phyloP scores from a whole-genome alignment of 2,888 invertebrate genomes.

The Drosophila colorata region DNA sequence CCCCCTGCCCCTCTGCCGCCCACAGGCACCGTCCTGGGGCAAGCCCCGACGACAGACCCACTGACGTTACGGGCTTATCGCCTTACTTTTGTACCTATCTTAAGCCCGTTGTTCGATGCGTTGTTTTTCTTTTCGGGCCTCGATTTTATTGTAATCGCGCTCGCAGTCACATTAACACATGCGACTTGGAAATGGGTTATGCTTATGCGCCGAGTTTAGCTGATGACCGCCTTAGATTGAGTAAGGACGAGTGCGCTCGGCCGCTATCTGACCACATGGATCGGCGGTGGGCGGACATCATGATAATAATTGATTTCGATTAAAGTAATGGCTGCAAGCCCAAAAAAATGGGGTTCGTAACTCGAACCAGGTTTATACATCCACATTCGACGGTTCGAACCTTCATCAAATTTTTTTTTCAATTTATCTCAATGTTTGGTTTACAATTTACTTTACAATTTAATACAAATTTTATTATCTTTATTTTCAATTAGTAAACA shows the following conservation, averaged over 20 bases:
- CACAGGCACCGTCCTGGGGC: background rate
- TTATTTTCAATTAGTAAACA: too few relatives aligned
- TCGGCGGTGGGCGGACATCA: background rate
- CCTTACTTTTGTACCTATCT: conserved; percentile 72
- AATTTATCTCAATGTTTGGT: too few relatives aligned
- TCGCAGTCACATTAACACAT: conserved; percentile 75
- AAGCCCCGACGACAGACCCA: conserved; percentile 44
- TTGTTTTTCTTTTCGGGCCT: conserved; percentile 10
- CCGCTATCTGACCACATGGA: conserved; percentile 1
- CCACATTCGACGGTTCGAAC: too few relatives aligned
- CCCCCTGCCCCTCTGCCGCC: background rate
- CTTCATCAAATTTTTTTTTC: too few relatives aligned
- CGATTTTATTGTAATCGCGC: conserved; percentile 64
- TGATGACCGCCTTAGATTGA: conserved; percentile 40
- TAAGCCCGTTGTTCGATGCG: conserved; percentile 65
- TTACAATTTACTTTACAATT: too few relatives aligned
- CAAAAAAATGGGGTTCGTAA: too few relatives aligned
- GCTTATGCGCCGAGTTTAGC: conserved; percentile 45
- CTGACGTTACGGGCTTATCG: conserved; percentile 66
- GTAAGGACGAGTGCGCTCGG: background rate
- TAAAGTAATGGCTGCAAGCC: background rate
- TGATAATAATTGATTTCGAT: background rate
- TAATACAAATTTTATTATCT: too few relatives aligned
- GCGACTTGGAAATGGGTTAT: conserved; percentile 66
- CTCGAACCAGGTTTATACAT: too few relatives aligned